Evolutionary conservation across 2,113 vertebrate genomes (phyloP).

Genomic region (Orientallactaga bullata): DNA sequence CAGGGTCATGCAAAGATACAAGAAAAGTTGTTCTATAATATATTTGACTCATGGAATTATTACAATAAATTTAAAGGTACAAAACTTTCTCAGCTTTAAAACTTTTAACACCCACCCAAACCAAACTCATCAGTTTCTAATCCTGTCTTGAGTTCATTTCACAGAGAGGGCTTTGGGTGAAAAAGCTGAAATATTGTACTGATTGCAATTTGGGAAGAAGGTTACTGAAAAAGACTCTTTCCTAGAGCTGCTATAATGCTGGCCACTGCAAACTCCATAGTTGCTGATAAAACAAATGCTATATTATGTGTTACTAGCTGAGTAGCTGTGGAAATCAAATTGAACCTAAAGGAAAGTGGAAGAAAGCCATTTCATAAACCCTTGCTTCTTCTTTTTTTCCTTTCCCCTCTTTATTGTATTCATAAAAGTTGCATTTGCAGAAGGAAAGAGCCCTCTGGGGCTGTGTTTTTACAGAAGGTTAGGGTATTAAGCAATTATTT

Average conservation of each 20-base stretch:
- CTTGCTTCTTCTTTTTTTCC: not conserved
- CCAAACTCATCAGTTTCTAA: slow-evolving; percentile 15
- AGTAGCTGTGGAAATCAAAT: slow-evolving; percentile 54
- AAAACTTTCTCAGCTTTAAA: not conserved
- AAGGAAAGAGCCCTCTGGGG: not conserved
- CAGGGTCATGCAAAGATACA: not conserved
- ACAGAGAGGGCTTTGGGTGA: not conserved
- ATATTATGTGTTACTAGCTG: not conserved
- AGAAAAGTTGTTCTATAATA: slow-evolving; percentile 1
- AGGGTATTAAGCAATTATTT: not conserved
- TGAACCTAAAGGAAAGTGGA: slow-evolving; percentile 7
- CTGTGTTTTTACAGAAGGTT: not conserved
- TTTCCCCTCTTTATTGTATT: slow-evolving; percentile 52
- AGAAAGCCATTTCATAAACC: slow-evolving; percentile 53
- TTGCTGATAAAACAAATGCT: slow-evolving; percentile 42
- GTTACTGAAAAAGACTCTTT: not conserved
- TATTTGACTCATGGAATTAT: not conserved
- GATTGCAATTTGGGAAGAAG: slow-evolving; percentile 14
- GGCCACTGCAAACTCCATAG: not conserved
- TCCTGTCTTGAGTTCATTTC: not conserved
- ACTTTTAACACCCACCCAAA: not conserved
- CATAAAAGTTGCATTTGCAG: slow-evolving; percentile 54
- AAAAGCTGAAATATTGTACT: slow-evolving; percentile 19
- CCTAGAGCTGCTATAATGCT: not conserved
- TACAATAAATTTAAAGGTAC: not conserved